Conservation (phyloP, 2,113 vertebrate species). For the Nicator chloris region DNA sequence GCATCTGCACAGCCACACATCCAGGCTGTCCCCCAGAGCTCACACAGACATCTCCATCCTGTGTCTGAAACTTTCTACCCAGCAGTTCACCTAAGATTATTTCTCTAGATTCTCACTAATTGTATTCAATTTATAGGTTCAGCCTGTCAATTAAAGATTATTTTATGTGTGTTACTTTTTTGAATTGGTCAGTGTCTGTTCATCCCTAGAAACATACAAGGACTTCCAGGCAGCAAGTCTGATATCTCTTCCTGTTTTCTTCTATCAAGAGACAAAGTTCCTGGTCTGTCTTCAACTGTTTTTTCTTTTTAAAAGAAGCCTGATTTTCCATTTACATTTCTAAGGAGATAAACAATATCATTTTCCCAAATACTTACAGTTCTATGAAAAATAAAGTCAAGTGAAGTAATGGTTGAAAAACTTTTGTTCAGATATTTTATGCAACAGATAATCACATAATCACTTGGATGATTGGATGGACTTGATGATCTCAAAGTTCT, state of each 20-base stretch:
- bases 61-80: background rate
- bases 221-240: background rate
- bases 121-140: background rate
- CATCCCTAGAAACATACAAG: background rate
- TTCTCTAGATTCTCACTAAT: background rate
- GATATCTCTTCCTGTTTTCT: background rate
- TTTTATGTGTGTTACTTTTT: background rate
- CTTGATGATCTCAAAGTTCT: background rate
- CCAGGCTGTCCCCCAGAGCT: background rate
- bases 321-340: background rate
- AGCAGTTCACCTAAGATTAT: background rate
- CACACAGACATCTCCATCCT: background rate
- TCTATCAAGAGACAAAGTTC: background rate
- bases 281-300: background rate
- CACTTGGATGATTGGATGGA: background rate
- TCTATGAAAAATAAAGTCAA: background rate
- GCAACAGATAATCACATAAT: background rate
- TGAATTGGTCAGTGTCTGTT: background rate
- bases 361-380: background rate
- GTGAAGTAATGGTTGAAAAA: background rate
- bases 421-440: background rate
- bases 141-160: background rate
- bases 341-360: background rate
- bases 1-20: background rate
- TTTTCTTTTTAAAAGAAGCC: background rate